Evolutionary conservation across 2,888 invertebrate genomes (phyloP), one percentile per base, ranked within the genome.

Genomic region (Meghimatium bilineatum): DNA sequence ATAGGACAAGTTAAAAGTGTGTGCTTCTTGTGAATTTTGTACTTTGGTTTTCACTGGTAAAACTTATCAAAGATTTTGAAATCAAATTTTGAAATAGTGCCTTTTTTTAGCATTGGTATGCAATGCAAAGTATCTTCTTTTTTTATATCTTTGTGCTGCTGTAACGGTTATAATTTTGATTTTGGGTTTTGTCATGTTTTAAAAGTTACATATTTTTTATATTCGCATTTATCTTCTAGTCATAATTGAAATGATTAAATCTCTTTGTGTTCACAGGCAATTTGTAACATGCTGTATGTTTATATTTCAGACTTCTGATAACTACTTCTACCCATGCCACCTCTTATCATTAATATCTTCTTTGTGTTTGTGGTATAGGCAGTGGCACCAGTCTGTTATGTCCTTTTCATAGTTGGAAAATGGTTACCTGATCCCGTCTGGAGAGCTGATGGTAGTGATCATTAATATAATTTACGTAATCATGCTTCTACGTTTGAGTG

Each of bases 221-320:
- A 75, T 74, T 44, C 63, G 63, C 63, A 44, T 74, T 74, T 66
- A 75, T 52, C 36, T 49, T 82, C 82, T 82, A 82, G 82, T 82
- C 82, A 67, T 82, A 36, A 56, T 74, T 66, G 36, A 75, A 79
- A 71, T 71, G 71, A 32, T 78, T n/a, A 67, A 78, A 44, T 49
- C 44, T 78, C 44, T 36, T 56, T 78, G 78, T 78, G 78, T 78
- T 78, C 78, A 78, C 17, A 67, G 44, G 32, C 67, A 66, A 34
- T 78, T n/a, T 63, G 44, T 44, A 26, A 44, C 20, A 49, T 1
- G 23, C 44, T 74, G 52, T 52, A 32, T 74, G 52, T 32, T 32
- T 74, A 20, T 52, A 32, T 20, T 52, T 29, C 20, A 74, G 8
- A 49, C n/a, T n/a, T 44, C 44, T 72, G 72, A 49, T 29, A 74